These are phyloP conservation scores for rat (Rattus norvegicus) DNA, from an alignment of 2,113 vertebrate species.

Conservation along the genomic window DNA sequence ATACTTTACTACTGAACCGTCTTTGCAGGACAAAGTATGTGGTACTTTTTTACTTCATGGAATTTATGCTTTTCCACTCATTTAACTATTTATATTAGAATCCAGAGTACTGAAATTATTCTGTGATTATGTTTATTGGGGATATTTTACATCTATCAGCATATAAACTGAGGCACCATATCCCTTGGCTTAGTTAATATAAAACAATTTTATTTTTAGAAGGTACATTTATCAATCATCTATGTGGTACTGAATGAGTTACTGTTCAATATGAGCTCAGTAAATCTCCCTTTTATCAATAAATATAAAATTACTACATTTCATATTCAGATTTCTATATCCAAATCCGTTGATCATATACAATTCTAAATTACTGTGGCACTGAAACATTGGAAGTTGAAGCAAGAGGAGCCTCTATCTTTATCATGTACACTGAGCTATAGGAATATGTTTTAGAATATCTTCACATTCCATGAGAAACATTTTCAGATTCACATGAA, in stretches of 20 bases:
- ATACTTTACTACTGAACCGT: not conserved
- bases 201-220: conserved; percentile 43
- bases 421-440: not conserved
- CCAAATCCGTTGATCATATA: not conserved
- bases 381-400: not conserved
- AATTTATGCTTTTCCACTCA: not conserved
- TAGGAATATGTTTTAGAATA: not conserved
- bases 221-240: conserved; percentile 11
- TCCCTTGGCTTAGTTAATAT: conserved; percentile 35
- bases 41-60: not conserved
- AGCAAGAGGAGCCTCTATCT: not conserved
- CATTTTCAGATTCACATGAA: not conserved
- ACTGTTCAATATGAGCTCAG: not conserved
- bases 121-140: conserved; percentile 13
- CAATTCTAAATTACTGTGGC: conserved; percentile 5
- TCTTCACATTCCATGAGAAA: not conserved
- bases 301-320: not conserved
- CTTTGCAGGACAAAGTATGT: not conserved
- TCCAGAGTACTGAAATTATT: conserved; percentile 14
- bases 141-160: not conserved
- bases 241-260: not conserved
- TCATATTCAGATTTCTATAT: not conserved
- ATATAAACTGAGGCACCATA: not conserved
- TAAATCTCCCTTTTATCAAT: not conserved
- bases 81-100: not conserved